Evolutionary conservation across 2,888 invertebrate species (phyloP).

Genomic region (Drosophila algonquin): DNA sequence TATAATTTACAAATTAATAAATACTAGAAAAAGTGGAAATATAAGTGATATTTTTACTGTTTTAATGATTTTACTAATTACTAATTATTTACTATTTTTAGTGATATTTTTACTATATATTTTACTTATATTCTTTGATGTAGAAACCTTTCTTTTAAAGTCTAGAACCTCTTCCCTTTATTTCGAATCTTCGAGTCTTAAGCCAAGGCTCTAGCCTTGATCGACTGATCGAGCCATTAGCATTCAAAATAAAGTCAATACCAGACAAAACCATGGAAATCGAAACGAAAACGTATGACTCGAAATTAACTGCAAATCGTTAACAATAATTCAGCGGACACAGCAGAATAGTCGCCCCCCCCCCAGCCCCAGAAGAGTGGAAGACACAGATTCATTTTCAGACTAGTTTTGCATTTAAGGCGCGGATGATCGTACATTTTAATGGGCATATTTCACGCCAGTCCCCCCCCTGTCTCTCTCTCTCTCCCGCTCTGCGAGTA

Average conservation of each 20-base stretch:
- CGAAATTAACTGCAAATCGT: conserved; percentile 82
- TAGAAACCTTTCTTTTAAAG: too few relatives aligned
- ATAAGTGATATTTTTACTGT: too few relatives aligned
- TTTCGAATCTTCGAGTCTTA: background rate
- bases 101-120: too few relatives aligned
- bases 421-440: conserved; percentile 66
- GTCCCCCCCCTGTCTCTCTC: conserved; percentile 11
- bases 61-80: too few relatives aligned
- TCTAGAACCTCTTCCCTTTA: background rate
- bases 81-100: too few relatives aligned
- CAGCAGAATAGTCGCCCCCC: background rate
- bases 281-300: conserved; percentile 71
- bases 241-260: conserved; percentile 76
- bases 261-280: conserved; percentile 53
- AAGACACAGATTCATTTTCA: background rate
- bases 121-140: too few relatives aligned
- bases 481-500: conserved; percentile 4
- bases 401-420: conserved; percentile 73
- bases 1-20: too few relatives aligned
- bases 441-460: conserved; percentile 80
- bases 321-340: conserved; percentile 80
- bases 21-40: too few relatives aligned
- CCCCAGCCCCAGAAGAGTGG: background rate
- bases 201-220: conserved; percentile 31
- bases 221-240: conserved; percentile 68